Evolutionary conservation across 2,888 invertebrate genomes (phyloP).

Genomic region (Branchinecta sandiegonensis): DNA sequence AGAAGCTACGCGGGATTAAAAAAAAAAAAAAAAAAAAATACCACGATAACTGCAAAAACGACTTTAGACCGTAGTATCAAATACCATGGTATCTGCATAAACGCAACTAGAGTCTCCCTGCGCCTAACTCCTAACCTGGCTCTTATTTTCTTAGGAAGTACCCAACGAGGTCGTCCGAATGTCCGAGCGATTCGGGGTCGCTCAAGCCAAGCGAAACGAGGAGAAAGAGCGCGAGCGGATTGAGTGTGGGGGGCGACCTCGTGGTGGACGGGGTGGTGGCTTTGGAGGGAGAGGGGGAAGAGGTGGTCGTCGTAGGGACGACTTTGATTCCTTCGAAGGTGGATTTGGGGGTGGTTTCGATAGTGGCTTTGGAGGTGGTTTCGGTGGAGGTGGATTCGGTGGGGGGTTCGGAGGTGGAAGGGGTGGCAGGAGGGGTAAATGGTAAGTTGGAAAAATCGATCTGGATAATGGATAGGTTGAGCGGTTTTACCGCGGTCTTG

Average conservation of each 20-base stretch:
- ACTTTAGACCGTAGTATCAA: no score
- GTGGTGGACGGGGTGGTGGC: constrained; percentile 29
- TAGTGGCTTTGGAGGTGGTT: constrained; percentile 15
- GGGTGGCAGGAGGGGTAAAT: background rate
- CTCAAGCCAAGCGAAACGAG: constrained; percentile 47
- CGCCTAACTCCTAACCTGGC: constrained; percentile 16
- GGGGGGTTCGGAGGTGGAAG: constrained; percentile 5
- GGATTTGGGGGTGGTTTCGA: constrained; percentile 20
- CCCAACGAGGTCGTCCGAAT: constrained; percentile 58
- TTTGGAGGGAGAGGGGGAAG: constrained; percentile 23
- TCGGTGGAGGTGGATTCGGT: constrained; percentile 16
- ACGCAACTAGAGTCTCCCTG: no score
- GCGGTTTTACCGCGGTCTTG: no score
- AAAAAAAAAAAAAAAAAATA: no score
- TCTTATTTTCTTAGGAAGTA: constrained; percentile 43
- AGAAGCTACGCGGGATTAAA: no score
- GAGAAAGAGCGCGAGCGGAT: constrained; percentile 39
- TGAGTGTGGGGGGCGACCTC: constrained; percentile 35
- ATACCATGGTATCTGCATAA: no score
- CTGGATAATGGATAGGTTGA: no score
- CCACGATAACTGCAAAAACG: no score
- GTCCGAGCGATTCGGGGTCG: constrained; percentile 54
- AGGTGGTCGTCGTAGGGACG: constrained; percentile 25
- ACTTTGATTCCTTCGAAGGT: constrained; percentile 19
- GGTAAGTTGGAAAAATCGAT: background rate